Conservation (phyloP, 37 sponge, comb jelly and placozoan genomes). For the Lycopodina hypogea region DNA sequence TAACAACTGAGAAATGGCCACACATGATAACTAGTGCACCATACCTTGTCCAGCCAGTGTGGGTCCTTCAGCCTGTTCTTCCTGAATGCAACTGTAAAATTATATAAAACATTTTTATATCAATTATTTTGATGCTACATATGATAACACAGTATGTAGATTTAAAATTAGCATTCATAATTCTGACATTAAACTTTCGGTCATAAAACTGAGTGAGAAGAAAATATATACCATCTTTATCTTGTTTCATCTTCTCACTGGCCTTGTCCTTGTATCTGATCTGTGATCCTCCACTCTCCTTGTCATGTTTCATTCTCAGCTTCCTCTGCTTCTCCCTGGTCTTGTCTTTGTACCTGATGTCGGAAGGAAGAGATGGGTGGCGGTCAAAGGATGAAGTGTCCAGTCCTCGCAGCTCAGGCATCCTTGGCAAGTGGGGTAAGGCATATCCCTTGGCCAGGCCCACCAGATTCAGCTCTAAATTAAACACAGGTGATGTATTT, state of each 20-base stretch:
- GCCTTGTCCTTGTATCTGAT: not conserved
- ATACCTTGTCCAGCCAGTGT: too few relatives aligned
- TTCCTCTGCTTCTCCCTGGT: constrained; percentile 58
- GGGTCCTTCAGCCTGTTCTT: too few relatives aligned
- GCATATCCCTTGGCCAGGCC: constrained; percentile 81
- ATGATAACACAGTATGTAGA: too few relatives aligned
- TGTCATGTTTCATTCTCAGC: not conserved
- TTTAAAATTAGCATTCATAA: too few relatives aligned
- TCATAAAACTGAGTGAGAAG: too few relatives aligned
- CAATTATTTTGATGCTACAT: too few relatives aligned
- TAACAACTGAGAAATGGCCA: too few relatives aligned
- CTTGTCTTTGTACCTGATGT: constrained; percentile 55
- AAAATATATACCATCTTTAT: not conserved
- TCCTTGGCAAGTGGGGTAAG: constrained; percentile 79
- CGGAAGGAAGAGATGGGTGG: constrained; percentile 8
- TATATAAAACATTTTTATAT: too few relatives aligned
- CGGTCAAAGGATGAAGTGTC: constrained; percentile 34
- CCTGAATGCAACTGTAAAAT: too few relatives aligned
- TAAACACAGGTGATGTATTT: not conserved
- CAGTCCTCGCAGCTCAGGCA: constrained; percentile 85
- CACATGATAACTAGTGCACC: too few relatives aligned
- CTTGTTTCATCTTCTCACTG: not conserved
- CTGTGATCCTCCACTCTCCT: not conserved
- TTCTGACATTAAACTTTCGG: too few relatives aligned
- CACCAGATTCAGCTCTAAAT: constrained; percentile 75